Percentiles rank a stretch among this genome's conserved stretches.
Conservation (phyloP, 2,113 vertebrate genomes). For the Carollia perspicillata region DNA sequence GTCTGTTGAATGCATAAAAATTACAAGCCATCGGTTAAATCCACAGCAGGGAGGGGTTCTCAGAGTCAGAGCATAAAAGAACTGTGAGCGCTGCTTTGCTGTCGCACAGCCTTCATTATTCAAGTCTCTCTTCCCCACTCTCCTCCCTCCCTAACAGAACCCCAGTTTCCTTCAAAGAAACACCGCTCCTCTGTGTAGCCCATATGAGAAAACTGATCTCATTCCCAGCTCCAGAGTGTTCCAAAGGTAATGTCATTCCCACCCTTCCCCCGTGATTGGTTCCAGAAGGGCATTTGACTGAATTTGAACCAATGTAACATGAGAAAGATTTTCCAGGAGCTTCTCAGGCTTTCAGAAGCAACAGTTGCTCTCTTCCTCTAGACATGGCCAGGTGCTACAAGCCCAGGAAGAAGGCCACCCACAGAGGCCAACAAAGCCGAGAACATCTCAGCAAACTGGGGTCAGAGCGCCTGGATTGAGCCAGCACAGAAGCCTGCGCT, state of each 20-base stretch:
- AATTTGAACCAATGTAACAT: background rate
- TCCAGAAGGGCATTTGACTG: background rate
- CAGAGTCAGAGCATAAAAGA: background rate
- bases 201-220: background rate
- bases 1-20: background rate
- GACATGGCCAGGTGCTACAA: background rate
- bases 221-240: background rate
- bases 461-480: background rate
- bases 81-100: too few species aligned
- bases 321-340: background rate
- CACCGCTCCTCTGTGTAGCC: background rate
- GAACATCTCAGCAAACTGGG: background rate
- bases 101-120: background rate
- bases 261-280: background rate
- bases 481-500: background rate
- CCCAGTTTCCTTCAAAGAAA: background rate
- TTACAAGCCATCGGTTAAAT: background rate
- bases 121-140: background rate
- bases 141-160: background rate
- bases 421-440: background rate
- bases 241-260: background rate
- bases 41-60: background rate
- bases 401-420: background rate
- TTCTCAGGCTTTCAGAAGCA: background rate
- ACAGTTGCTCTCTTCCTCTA: background rate